A percentile compares a stretch with the other conserved stretches of the same genome.
Evolutionary conservation across 2,888 invertebrate species (phyloP).

Genomic region (Drosophila sordidula): DNA sequence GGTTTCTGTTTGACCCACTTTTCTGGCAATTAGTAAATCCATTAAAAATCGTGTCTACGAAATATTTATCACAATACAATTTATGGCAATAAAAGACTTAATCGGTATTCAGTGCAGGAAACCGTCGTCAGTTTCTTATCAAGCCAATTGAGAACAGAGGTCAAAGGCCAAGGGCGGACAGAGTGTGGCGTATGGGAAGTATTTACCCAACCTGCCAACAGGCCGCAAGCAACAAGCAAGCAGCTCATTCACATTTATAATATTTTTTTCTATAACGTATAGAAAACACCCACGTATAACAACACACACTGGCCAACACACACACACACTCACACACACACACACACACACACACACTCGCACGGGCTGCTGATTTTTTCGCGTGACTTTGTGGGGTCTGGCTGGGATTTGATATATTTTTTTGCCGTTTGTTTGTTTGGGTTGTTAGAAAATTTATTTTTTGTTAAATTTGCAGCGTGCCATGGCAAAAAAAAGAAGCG

Average conservation of each 20-base stretch:
- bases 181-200: not conserved
- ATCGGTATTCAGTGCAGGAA: not conserved
- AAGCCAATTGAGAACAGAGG: conserved; percentile 39
- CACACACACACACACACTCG: conserved; percentile 17
- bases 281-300: conserved; percentile 42
- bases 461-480: conserved; percentile 62
- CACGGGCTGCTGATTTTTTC: conserved; percentile 64
- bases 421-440: conserved; percentile 77
- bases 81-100: no score
- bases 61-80: no score
- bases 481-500: conserved; percentile 27
- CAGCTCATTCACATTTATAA: conserved; percentile 64
- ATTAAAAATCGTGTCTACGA: not conserved
- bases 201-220: conserved; percentile 11
- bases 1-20: conserved; percentile 1
- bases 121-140: conserved; percentile 59
- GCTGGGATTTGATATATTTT: conserved; percentile 67
- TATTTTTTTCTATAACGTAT: conserved; percentile 64
- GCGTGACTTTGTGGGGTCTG: conserved; percentile 71
- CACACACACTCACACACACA: conserved; percentile 16
- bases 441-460: conserved; percentile 81
- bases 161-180: conserved; percentile 43
- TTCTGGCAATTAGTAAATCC: not conserved
- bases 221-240: conserved; percentile 45
- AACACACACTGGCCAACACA: conserved; percentile 19